Conservation (phyloP, 2,797 vertebrate genomes). For the Manis javanica region DNA sequence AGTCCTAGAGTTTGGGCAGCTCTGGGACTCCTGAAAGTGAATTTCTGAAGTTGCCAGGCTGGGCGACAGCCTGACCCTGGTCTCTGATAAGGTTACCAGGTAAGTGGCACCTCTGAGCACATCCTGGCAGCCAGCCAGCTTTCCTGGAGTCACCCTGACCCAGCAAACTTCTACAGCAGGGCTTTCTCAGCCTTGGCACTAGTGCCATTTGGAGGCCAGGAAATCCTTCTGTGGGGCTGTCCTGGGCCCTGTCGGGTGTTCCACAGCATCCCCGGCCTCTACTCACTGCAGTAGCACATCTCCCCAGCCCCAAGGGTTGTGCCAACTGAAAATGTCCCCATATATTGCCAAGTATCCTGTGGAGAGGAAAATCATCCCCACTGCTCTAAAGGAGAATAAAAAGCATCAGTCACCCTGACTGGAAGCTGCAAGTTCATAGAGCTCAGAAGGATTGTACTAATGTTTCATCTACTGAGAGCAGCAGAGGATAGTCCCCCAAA, state of each 20-base stretch:
- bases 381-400: not conserved
- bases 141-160: not conserved
- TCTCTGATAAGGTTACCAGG: not conserved
- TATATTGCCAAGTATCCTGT: not conserved
- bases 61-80: not conserved
- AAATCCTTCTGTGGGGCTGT: not conserved
- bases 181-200: not conserved
- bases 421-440: not conserved
- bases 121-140: not conserved
- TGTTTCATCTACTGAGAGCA: not conserved
- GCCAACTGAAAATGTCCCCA: not conserved
- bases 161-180: not conserved
- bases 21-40: not conserved
- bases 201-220: not conserved
- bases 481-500: not conserved
- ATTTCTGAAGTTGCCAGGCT: not conserved
- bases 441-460: not conserved
- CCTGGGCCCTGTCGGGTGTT: no score
- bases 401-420: not conserved
- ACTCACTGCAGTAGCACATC: not conserved
- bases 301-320: not conserved
- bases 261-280: not conserved
- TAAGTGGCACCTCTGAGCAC: not conserved
- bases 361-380: not conserved
- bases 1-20: not conserved